A percentile compares a stretch with the other conserved stretches of the same genome.
phyloP scores from a whole-genome alignment of 2,888 invertebrate species.

The Apotomis capreana region DNA sequence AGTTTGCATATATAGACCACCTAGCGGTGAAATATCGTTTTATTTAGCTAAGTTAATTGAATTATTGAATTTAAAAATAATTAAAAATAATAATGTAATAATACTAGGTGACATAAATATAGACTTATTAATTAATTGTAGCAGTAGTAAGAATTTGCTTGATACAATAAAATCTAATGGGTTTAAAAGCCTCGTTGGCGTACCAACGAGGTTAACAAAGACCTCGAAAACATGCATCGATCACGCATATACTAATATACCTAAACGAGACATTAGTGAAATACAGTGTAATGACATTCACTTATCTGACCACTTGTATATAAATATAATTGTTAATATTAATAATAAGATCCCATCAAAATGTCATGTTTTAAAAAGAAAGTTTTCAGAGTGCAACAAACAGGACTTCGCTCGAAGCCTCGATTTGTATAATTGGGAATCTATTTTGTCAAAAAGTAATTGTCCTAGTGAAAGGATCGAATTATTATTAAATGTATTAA shows the following conservation, averaged over 20 bases:
- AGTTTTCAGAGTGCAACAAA: neutral
- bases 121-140: too few relatives aligned
- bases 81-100: slow-evolving; percentile 3
- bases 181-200: too few relatives aligned
- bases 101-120: slow-evolving; percentile 5
- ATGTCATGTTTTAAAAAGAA: neutral
- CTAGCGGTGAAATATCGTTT: slow-evolving; percentile 1
- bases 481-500: neutral
- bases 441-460: neutral
- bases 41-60: slow-evolving; percentile 5
- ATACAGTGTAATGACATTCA: neutral
- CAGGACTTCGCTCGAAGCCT: neutral
- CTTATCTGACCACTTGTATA: too few relatives aligned
- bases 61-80: neutral
- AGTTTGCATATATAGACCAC: slow-evolving; percentile 20
- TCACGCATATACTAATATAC: neutral
- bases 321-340: too few relatives aligned
- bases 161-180: too few relatives aligned
- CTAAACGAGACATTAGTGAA: neutral
- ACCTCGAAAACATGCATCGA: slow-evolving; percentile 7
- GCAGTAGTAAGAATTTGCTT: too few relatives aligned
- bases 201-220: too few relatives aligned
- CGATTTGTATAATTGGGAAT: slow-evolving; percentile 3
- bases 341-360: neutral
- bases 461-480: too few relatives aligned